phyloP scores from a whole-genome alignment of 2,113 vertebrate species.

The Bos taurus region DNA sequence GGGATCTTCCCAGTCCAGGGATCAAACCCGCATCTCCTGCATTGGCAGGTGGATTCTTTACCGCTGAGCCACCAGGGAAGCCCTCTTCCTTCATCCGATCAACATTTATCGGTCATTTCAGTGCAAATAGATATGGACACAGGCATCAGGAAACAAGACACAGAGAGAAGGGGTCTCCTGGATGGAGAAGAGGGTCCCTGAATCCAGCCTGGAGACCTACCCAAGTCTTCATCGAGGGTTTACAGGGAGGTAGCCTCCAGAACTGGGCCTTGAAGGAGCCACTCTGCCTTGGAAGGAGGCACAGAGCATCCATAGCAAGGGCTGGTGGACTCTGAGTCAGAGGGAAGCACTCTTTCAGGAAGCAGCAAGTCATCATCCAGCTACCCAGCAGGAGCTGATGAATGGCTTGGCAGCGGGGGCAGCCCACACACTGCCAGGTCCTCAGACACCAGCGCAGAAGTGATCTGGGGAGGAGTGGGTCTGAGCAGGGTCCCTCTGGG shows the following conservation, averaged over 20 bases:
- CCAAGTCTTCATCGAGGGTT: background rate
- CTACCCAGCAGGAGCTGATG: background rate
- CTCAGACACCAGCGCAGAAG: background rate
- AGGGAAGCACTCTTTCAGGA: background rate
- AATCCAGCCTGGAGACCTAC: background rate
- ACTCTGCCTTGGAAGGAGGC: background rate
- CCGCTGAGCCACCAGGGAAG: background rate
- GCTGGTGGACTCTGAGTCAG: background rate
- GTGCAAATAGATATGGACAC: background rate
- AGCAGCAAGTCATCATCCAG: fast-evolving
- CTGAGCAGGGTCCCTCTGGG: background rate
- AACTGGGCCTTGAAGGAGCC: background rate
- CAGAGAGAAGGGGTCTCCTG: background rate
- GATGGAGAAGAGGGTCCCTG: background rate
- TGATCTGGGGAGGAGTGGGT: background rate
- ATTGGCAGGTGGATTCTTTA: background rate
- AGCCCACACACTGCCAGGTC: background rate
- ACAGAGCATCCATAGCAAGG: background rate
- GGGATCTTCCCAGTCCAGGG: background rate
- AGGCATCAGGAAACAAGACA: background rate
- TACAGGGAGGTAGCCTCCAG: background rate
- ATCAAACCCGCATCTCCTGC: background rate
- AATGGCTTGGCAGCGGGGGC: fast-evolving
- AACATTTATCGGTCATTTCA: background rate
- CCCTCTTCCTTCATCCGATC: background rate